Evolutionary conservation across 2,888 invertebrate genomes (phyloP).

Genomic region (Scaptomyza cyrtandrae): DNA sequence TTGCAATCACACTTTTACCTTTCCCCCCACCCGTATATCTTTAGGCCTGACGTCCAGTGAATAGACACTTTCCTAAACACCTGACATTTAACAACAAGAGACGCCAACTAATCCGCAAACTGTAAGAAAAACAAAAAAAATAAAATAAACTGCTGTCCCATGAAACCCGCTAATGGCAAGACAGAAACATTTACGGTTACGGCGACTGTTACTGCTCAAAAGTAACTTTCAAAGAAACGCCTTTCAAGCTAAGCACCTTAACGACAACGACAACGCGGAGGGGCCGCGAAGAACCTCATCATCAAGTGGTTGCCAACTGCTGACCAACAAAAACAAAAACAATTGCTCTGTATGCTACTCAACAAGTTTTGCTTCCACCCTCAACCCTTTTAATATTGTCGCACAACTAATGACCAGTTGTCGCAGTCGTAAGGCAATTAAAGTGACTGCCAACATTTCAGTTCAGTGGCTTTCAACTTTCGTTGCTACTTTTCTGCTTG

Average conservation of each 20-base stretch:
- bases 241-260: slow-evolving; percentile 74
- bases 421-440: slow-evolving; percentile 66
- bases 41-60: slow-evolving; percentile 2
- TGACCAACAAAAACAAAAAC: slow-evolving; percentile 32
- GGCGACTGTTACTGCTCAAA: slow-evolving; percentile 6
- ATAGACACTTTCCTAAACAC: slow-evolving; percentile 25
- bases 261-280: slow-evolving; percentile 66
- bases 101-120: slow-evolving; percentile 48
- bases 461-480: slow-evolving; percentile 59
- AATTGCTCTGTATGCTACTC: background rate
- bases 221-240: slow-evolving; percentile 53
- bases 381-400: slow-evolving; percentile 4
- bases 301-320: slow-evolving; percentile 43
- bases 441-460: slow-evolving; percentile 59
- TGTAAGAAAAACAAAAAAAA: background rate
- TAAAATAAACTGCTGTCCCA: slow-evolving; percentile 35
- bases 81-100: slow-evolving; percentile 27
- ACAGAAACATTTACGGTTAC: slow-evolving; percentile 34
- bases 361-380: background rate
- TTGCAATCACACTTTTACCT: background rate
- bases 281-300: slow-evolving; percentile 8
- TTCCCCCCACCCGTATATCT: background rate
- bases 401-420: slow-evolving; percentile 69
- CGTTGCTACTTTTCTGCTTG: slow-evolving; percentile 4
- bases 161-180: slow-evolving; percentile 67